Percentiles rank a stretch among this genome's conserved stretches.
These are phyloP conservation scores for Aurelia sp. DNA, from an alignment of 30 jellyfish, hydroid and myxozoan species.

Conservation along the genomic window DNA sequence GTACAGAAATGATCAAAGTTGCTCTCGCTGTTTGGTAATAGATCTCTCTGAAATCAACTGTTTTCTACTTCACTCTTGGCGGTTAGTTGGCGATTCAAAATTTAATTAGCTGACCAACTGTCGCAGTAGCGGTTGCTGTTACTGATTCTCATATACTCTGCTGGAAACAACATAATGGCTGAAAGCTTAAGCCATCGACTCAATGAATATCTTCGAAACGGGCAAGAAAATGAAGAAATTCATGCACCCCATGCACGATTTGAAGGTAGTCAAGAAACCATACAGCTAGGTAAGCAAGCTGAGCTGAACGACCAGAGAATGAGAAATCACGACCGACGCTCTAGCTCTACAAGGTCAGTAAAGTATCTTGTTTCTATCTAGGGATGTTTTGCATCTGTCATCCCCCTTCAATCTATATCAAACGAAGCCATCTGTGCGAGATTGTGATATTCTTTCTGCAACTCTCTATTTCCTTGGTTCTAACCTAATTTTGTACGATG, in stretches of 20 bases:
- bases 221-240: slow-evolving; percentile 36
- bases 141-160: neutral
- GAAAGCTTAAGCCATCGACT: slow-evolving; percentile 61
- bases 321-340: slow-evolving; percentile 36
- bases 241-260: slow-evolving; percentile 9
- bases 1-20: slow-evolving; percentile 75
- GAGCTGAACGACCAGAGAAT: slow-evolving; percentile 27
- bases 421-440: slow-evolving; percentile 12
- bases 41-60: too few relatives aligned
- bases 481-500: too few relatives aligned
- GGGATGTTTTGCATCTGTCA: too few relatives aligned
- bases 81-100: neutral
- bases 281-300: slow-evolving; percentile 12
- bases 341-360: slow-evolving; percentile 54
- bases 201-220: slow-evolving; percentile 58
- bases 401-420: neutral
- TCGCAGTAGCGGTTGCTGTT: too few relatives aligned
- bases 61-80: neutral
- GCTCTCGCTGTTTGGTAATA: slow-evolving; percentile 15
- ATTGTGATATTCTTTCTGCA: too few relatives aligned
- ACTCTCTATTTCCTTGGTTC: too few relatives aligned
- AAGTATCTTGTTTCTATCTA: too few relatives aligned
- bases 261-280: slow-evolving; percentile 46
- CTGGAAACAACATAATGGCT: slow-evolving; percentile 48
- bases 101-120: too few relatives aligned